Conservation (phyloP, 1,140 invertebrate genomes). For the Aphaenogaster rudis region DNA sequence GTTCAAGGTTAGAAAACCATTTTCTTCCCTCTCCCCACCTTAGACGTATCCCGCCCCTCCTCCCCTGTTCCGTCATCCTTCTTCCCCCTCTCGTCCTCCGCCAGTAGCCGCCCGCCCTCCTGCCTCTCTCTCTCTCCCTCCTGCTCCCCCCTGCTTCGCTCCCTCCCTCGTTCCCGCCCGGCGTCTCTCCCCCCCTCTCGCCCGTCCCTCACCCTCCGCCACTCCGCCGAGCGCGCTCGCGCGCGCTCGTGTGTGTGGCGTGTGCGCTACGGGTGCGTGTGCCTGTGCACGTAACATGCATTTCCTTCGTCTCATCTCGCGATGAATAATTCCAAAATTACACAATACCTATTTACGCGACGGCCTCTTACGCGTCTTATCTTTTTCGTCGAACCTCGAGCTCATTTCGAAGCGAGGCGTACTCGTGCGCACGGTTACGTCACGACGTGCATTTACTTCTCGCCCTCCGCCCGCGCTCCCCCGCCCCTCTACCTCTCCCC, state of each 20-base stretch:
- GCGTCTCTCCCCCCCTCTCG: conserved; percentile 28
- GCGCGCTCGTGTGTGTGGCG: background rate
- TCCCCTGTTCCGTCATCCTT: background rate
- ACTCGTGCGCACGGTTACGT: conserved; percentile 27
- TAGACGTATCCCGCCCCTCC: conserved; percentile 36
- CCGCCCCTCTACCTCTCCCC: background rate
- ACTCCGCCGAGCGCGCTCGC: background rate
- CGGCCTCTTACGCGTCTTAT: conserved; percentile 27
- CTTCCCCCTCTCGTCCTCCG: conserved; percentile 8
- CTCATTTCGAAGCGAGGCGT: conserved; percentile 16
- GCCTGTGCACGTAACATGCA: conserved; percentile 60
- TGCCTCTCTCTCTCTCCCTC: conserved; percentile 17
- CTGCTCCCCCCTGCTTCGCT: conserved; percentile 20
- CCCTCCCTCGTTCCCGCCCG: background rate
- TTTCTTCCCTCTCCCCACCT: conserved; percentile 69
- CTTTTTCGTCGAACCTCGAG: conserved; percentile 11
- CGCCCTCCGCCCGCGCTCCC: background rate
- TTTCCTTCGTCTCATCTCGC: conserved; percentile 65
- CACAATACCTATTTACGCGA: conserved; percentile 68
- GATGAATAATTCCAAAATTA: conserved; percentile 75
- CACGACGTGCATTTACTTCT: conserved; percentile 42
- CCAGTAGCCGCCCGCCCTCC: conserved; percentile 12
- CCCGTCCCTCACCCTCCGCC: too few relatives aligned
- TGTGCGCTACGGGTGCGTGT: background rate
- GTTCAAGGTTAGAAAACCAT: conserved; percentile 90